Evolutionary conservation across 1,140 invertebrate species (phyloP), one percentile per base, ranked within the genome.

Genomic region (Glomeris maerens): DNA sequence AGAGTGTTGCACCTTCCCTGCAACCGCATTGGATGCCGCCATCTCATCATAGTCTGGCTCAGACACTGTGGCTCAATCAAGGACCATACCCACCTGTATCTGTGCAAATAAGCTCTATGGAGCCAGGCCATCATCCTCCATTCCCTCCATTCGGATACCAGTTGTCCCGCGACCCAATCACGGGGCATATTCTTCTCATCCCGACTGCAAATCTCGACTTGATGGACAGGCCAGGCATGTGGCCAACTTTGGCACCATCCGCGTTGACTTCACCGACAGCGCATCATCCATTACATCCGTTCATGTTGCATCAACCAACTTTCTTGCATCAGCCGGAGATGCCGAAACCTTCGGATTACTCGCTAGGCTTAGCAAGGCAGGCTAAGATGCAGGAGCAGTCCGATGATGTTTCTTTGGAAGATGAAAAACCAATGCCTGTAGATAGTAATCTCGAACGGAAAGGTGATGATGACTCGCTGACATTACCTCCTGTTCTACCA

Each of bases 131-230:
- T 62, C 76, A 73, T 73, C 75, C 77, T 46, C 75, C 77, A 46
- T 70, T 78, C 64, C 74, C 76, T 50, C 74, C 77, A 40, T 73
- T 79, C 49, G 80, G 80, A 47, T 80, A 83, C 67, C 84, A 87
- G 66, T 72, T 89, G 56, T 80, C 83, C 39, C 74, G 85, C 42
- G 85, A 90, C 67, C 81, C 84, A 22, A 73, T 81, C 14, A 82
- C 79, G 20, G 83, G 84, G 29, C 81, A 85, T 52, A 71, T 87
- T 29, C 73, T 87, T 39, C 73, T 89, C 39, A 74, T 88, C 52
- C 83, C 84, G 39, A 69, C 77, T 10, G 73, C 79, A 55, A 69
- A 72, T 65, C 64, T 77, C 65, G 81, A 84, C 65, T 74, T 80
- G 60, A 72, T 78, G 63, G 80, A 81, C 56, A 79, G 83, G 62